Evolutionary conservation across 2,888 invertebrate species (phyloP), one percentile per base, ranked within the genome.

Genomic region (Pollenia griseotomentosa): DNA sequence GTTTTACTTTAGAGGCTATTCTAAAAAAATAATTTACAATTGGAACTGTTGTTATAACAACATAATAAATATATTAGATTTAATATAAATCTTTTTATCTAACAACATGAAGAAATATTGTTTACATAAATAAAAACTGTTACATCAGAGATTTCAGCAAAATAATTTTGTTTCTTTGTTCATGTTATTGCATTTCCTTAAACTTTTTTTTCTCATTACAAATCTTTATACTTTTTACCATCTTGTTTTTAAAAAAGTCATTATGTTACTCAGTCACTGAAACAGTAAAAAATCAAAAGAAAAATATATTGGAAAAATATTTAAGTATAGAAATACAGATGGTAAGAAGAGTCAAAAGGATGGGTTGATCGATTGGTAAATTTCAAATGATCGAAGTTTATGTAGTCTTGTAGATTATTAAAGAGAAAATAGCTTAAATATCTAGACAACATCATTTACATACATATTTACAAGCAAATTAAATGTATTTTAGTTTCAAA

Each of bases 221-320:
- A 33, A n/a, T 78, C 59, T 48, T 46, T 40, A 7, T 53, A 46
- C 48, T 71, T 61, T 68, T 40, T 55, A 57, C 53, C 55, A 73
- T 63, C 53, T 77, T 81, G 40, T 61, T 71, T 87, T 88, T 83
- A 65, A 86, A 83, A 84, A 87, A 88, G 84, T 88, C 82, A 88
- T 88, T 88, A 87, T 88, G 88, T 88, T 88, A 88, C 86, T 88
- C 86, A 85, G 86, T 87, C 85, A 85, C 33, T 75, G 83, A 86
- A 78, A 59, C 44, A 53, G 68, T 57, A 75, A 70, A 61, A 57
- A 46, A 5, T 55, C 68, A 44, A 63, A 46, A 70, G n/a, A 74
- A 51, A 74, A 51, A 48, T 46, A 40, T 59, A 5, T 42, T 23
- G 40, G 11, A 61, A 14, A 14, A 59, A 12, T 59, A 23, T 23